Conservation (phyloP, 1,140 invertebrate species). For the Lucilia sericata region DNA sequence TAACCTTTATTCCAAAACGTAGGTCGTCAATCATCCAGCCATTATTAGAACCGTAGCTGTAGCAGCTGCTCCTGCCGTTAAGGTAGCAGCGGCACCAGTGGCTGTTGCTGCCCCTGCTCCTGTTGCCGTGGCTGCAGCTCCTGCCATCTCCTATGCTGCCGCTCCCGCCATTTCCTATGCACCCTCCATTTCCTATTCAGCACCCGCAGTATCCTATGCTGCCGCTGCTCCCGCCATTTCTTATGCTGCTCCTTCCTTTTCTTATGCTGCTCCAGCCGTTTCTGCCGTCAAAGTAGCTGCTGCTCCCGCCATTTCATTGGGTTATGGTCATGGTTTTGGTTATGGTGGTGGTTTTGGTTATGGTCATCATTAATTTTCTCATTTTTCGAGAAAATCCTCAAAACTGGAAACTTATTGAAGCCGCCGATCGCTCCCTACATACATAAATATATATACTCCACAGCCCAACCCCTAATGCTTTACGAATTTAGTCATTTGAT, state of each 20-base stretch:
- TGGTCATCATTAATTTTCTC: constrained; percentile 30
- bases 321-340: constrained; percentile 37
- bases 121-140: constrained; percentile 50
- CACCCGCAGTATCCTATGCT: constrained; percentile 33
- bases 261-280: constrained; percentile 16
- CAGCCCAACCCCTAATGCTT: background rate
- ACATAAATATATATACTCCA: no score
- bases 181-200: background rate
- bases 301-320: constrained; percentile 8
- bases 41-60: constrained; percentile 5
- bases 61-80: constrained; percentile 44
- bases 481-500: constrained; percentile 26
- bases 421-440: background rate
- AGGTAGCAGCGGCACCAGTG: constrained; percentile 52
- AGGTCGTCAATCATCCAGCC: constrained; percentile 17
- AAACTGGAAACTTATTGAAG: background rate
- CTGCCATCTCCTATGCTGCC: constrained; percentile 49
- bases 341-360: constrained; percentile 28
- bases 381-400: background rate
- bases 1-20: background rate
- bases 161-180: constrained; percentile 52
- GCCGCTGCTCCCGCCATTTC: constrained; percentile 30
- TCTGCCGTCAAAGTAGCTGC: constrained; percentile 25
- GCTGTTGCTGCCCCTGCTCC: constrained; percentile 53
- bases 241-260: constrained; percentile 32